These are phyloP conservation scores for Imbricaverruca yamaguchii DNA, from an alignment of 2,888 invertebrate species.

Conservation along the genomic window DNA sequence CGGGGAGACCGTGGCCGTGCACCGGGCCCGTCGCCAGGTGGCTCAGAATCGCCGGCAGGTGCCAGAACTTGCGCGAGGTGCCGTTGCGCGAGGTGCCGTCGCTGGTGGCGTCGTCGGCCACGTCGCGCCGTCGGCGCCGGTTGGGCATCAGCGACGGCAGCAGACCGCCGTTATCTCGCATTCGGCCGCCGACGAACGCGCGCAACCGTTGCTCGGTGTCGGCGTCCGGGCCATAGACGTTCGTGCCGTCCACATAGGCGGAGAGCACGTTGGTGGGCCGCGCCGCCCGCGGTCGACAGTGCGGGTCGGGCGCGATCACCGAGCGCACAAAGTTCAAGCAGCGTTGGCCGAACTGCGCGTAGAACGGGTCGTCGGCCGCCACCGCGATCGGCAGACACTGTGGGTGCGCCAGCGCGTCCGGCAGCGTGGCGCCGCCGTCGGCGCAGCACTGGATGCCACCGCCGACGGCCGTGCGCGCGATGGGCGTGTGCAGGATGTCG, in stretches of 20 bases:
- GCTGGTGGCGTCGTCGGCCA: background rate
- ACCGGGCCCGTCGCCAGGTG: too few relatives aligned
- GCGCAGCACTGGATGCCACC: conserved; percentile 29
- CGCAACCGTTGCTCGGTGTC: conserved; percentile 58
- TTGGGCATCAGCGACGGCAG: conserved; percentile 24
- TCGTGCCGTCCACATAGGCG: conserved; percentile 65
- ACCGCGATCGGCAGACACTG: conserved; percentile 31
- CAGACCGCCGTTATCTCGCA: conserved; percentile 25
- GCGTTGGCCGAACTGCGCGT: conserved; percentile 37
- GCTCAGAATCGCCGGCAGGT: too few relatives aligned
- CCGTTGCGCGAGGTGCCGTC: too few relatives aligned
- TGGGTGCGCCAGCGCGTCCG: conserved; percentile 25
- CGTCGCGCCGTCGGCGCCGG: background rate
- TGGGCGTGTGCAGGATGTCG: conserved; percentile 30
- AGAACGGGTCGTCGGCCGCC: conserved; percentile 30
- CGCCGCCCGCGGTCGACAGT: conserved; percentile 54
- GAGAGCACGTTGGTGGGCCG: conserved; percentile 63
- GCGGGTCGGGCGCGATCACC: conserved; percentile 56
- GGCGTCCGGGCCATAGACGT: conserved; percentile 68
- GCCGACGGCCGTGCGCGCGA: conserved; percentile 29
- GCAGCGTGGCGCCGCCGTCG: background rate
- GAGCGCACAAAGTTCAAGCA: conserved; percentile 69
- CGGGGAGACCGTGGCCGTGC: background rate
- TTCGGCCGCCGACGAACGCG: conserved; percentile 54
- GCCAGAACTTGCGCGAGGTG: too few relatives aligned